Evolutionary conservation across 2,797 vertebrate genomes (phyloP).

Genomic region (Pantherophis vulpinus): DNA sequence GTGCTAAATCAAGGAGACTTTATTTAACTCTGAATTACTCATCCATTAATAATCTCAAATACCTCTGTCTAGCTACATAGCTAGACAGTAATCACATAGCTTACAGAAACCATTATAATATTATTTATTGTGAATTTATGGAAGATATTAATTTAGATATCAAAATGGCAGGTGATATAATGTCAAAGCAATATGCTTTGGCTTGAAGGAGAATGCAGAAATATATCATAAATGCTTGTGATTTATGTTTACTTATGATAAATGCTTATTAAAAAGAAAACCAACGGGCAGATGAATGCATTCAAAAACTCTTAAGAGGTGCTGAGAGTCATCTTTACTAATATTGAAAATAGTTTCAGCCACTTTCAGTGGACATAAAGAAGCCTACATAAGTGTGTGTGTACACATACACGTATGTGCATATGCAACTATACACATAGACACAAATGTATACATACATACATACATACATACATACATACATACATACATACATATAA

Average conservation of each 20-base stretch:
- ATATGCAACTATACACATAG: background rate
- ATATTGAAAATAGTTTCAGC: background rate
- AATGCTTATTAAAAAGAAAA: background rate
- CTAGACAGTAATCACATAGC: background rate
- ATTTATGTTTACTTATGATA: too few relatives aligned
- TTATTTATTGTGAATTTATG: background rate
- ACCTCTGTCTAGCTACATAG: background rate
- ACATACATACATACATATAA: background rate
- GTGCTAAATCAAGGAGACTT: background rate
- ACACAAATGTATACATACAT: background rate
- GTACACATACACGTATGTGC: background rate
- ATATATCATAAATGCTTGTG: background rate
- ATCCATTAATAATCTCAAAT: background rate
- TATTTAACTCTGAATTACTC: background rate
- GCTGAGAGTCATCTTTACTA: background rate
- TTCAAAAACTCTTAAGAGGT: background rate
- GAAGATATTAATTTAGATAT: constrained; percentile 27
- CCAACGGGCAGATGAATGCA: background rate
- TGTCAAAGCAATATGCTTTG: background rate
- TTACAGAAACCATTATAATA: background rate
- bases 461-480: background rate
- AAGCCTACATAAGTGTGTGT: background rate
- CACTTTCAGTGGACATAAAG: background rate
- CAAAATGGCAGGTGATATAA: background rate
- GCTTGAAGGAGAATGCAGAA: background rate